A percentile compares a stretch with the other conserved stretches of the same genome.
Conservation (phyloP, 2,888 invertebrate genomes). For the Lysandra coridon region DNA sequence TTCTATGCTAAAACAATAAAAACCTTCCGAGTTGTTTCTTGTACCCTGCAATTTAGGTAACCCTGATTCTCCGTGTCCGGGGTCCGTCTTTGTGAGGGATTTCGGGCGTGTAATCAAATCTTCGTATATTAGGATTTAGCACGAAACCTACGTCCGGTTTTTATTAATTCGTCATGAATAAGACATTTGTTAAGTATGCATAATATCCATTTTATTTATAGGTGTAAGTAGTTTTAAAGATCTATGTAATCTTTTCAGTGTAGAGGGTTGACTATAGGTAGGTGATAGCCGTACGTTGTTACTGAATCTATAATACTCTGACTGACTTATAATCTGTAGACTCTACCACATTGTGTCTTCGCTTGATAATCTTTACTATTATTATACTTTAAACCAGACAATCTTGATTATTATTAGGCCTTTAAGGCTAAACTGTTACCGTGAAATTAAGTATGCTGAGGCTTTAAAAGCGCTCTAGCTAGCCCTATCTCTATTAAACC, state of each 20-base stretch:
- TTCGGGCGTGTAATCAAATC: slow-evolving; percentile 49
- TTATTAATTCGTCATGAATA: slow-evolving; percentile 29
- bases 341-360: too few relatives aligned
- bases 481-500: too few relatives aligned
- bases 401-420: too few relatives aligned
- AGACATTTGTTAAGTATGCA: not conserved
- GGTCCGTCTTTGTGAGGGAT: slow-evolving; percentile 34
- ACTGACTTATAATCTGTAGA: too few relatives aligned
- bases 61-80: slow-evolving; percentile 1
- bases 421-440: too few relatives aligned
- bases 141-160: slow-evolving; percentile 39
- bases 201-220: not conserved
- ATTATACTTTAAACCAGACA: too few relatives aligned
- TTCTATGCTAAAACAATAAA: not conserved
- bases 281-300: too few relatives aligned
- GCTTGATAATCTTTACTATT: too few relatives aligned
- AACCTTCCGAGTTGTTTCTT: not conserved
- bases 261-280: too few relatives aligned
- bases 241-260: not conserved
- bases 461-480: too few relatives aligned
- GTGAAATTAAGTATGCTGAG: too few relatives aligned
- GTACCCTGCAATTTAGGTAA: slow-evolving; percentile 9
- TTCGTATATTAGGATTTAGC: slow-evolving; percentile 37
- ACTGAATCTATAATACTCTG: too few relatives aligned
- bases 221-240: not conserved